Conservation (phyloP, 2,113 vertebrate species). For the Dromiciops gliroides region DNA sequence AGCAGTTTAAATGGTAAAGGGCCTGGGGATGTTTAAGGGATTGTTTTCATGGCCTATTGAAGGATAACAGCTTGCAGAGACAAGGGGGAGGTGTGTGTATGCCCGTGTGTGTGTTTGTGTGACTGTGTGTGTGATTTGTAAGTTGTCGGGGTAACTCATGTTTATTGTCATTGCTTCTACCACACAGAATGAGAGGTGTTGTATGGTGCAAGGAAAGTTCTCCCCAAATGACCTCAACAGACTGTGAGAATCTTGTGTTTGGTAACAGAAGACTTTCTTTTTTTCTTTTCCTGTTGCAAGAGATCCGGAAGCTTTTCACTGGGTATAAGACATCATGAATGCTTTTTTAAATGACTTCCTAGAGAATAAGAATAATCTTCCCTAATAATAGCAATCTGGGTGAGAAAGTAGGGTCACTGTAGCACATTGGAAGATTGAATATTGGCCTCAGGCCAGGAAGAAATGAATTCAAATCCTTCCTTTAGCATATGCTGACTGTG, state of each 20-base stretch:
- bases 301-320: constrained; percentile 39
- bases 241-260: constrained; percentile 34
- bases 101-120: constrained; percentile 47
- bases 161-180: constrained; percentile 54
- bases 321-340: background rate
- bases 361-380: background rate
- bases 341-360: background rate
- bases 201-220: constrained; percentile 59
- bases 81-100: constrained; percentile 67
- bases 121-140: constrained; percentile 68
- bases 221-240: constrained; percentile 54
- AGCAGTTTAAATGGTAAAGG: constrained; percentile 77
- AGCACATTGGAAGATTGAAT: background rate
- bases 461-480: background rate
- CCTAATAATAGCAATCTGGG: background rate
- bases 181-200: constrained; percentile 45
- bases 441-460: background rate
- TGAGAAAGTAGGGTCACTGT: background rate
- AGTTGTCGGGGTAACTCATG: constrained; percentile 65
- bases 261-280: background rate
- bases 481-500: background rate
- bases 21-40: constrained; percentile 72
- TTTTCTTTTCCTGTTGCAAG: constrained; percentile 35
- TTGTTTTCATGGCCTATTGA: constrained; percentile 75
- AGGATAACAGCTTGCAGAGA: constrained; percentile 74